Evolutionary conservation across 2,797 vertebrate genomes (phyloP).

Genomic region (Sparidentex hasta): DNA sequence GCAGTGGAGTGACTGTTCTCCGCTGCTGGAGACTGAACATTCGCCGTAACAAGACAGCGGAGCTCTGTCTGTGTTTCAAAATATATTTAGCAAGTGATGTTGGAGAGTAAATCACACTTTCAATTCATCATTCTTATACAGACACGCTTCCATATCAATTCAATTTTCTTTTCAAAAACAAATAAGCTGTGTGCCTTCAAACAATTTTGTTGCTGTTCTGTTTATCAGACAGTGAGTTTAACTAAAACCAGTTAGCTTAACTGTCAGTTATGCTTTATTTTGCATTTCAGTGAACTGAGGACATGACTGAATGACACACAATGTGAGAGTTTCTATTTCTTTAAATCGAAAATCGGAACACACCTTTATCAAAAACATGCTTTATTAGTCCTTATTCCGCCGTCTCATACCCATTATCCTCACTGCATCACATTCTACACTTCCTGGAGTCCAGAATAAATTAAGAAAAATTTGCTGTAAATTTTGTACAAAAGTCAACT

Average conservation of each 20-base stretch:
- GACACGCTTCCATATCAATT: not conserved
- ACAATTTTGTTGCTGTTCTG: not conserved
- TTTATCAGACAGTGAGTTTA: not conserved
- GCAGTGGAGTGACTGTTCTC: not conserved
- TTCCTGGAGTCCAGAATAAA: conserved; percentile 17
- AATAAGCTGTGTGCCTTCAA: not conserved
- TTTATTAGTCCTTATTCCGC: not conserved
- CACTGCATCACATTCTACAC: not conserved
- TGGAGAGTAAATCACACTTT: not conserved
- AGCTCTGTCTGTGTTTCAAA: not conserved
- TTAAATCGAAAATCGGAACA: not conserved
- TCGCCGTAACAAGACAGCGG: not conserved
- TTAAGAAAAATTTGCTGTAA: conserved; percentile 5
- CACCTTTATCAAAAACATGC: not conserved
- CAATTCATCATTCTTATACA: not conserved
- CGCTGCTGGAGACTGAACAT: not conserved
- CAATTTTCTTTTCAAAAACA: not conserved
- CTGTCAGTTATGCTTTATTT: not conserved
- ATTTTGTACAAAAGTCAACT: conserved; percentile 12
- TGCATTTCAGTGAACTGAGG: not conserved
- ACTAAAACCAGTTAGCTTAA: not conserved
- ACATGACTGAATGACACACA: not conserved
- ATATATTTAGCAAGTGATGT: not conserved
- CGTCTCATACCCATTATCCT: not conserved
- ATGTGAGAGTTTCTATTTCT: not conserved